phyloP scores from a whole-genome alignment of 2,113 vertebrate species.

The Leiothrix lutea region DNA sequence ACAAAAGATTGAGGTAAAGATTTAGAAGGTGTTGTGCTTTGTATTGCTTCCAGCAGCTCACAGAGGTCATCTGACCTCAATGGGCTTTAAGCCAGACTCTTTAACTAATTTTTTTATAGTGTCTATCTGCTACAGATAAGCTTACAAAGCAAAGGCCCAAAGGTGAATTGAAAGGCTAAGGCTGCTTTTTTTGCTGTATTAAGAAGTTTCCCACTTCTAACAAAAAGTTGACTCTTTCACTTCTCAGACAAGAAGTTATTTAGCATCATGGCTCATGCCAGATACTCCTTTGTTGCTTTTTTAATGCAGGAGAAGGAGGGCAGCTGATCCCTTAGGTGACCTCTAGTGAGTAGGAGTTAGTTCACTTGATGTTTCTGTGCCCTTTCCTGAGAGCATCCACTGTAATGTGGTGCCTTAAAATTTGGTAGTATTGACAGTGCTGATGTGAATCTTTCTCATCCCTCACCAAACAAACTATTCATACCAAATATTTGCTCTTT shows the following conservation, averaged over 20 bases:
- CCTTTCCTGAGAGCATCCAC: background rate
- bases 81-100: background rate
- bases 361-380: background rate
- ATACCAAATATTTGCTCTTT: background rate
- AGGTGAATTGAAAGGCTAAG: background rate
- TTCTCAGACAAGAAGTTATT: background rate
- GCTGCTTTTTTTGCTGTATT: background rate
- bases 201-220: background rate
- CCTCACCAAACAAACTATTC: background rate
- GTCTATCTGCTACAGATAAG: background rate
- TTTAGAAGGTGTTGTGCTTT: background rate
- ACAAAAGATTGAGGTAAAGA: slow-evolving; percentile 79
- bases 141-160: background rate
- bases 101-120: background rate
- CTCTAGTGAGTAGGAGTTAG: background rate
- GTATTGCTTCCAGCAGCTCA: background rate
- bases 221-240: background rate
- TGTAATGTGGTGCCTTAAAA: background rate
- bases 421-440: background rate
- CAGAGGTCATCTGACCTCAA: background rate
- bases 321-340: background rate
- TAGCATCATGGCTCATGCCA: background rate
- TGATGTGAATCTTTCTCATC: background rate
- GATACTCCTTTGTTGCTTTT: background rate
- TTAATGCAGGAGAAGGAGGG: background rate